Base-by-base conservation (phyloP, 2,113 vertebrate genomes). In the Chlorodrepanis virens region DNA sequence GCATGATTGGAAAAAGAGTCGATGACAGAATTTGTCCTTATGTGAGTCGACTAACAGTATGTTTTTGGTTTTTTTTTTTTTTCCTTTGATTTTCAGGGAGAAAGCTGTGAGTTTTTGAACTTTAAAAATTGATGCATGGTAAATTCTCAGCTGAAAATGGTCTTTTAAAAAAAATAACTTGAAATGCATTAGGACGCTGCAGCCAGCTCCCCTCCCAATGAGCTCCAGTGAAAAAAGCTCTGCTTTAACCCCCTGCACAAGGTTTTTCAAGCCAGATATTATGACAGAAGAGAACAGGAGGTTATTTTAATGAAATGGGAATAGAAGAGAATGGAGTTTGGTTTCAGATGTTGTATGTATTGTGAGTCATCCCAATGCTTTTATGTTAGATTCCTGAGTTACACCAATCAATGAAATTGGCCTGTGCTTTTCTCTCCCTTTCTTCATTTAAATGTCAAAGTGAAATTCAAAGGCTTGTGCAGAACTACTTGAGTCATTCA, bases 401-500 rank as follows among this genome's bases (percentile, higher is more conserved):
- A 90, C 78, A 94, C 67, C 83, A 97, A 95, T 97, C 96, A 95
- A 97, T 97, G 92, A 94, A 97, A 97, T 96, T 96, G 95, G 94
- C 74, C 72, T 79, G 65, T 93, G 80, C 83, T 96, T 96, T 97
- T 94, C 87, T 92, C 88, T 97, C 88, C 61, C 80, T 92, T 93
- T 92, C 91, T 97, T 97, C 94, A 93, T 97, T 97, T 97, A 92
- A 96, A 95, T 91, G 95, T 97, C 93, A 97, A 98, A 97, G 94
- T 97, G 95, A 97, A 98, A 97, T 95, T 97, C 97, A 98, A 97
- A 98, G 95, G 74, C 95, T 97, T 96, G 78, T 75, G 74, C 94
- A 95, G 85, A 96, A 93, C 90, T 94, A 87, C 90, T 89, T 84
- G 96, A 96, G 94, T 97, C 90, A 97, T 96, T 97, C 89, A 95